These are phyloP conservation scores for Chelonoidis abingdonii DNA, from an alignment of 2,113 vertebrate species.

Conservation along the genomic window DNA sequence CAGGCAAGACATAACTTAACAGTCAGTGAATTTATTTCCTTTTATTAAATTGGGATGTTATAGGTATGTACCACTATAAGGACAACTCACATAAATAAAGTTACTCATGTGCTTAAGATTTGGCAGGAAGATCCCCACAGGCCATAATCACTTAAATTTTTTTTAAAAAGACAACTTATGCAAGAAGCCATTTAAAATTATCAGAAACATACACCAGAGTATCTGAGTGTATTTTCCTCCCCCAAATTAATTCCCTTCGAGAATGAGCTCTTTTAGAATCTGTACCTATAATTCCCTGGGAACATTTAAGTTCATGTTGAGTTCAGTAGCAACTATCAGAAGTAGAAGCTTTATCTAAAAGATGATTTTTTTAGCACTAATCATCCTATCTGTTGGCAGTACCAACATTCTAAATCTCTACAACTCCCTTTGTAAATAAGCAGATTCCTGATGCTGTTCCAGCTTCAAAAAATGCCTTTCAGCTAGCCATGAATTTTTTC, in stretches of 20 bases:
- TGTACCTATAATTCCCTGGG: neutral
- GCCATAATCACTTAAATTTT: neutral
- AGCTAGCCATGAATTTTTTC: slow-evolving; percentile 46
- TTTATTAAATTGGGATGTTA: neutral
- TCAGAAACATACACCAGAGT: neutral
- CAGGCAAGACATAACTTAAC: neutral
- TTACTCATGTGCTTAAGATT: neutral
- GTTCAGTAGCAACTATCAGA: slow-evolving; percentile 61
- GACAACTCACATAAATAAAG: neutral
- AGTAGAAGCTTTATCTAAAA: slow-evolving; percentile 70
- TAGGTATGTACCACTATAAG: neutral
- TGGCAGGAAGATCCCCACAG: neutral
- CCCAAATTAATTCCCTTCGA: neutral
- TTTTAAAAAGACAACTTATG: neutral
- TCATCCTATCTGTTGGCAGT: slow-evolving; percentile 73
- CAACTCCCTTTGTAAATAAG: slow-evolving; percentile 75
- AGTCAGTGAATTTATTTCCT: neutral
- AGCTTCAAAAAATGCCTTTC: slow-evolving; percentile 72
- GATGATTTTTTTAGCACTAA: slow-evolving; percentile 72
- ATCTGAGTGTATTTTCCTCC: neutral
- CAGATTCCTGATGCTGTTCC: slow-evolving; percentile 79
- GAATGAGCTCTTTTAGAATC: slow-evolving; percentile 17
- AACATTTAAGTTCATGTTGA: slow-evolving; percentile 56
- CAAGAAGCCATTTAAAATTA: neutral
- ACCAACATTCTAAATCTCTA: slow-evolving; percentile 69